Evolutionary conservation across 2,797 vertebrate genomes (phyloP), one percentile per base, ranked within the genome.

Genomic region (Philypnodon macrostomus): DNA sequence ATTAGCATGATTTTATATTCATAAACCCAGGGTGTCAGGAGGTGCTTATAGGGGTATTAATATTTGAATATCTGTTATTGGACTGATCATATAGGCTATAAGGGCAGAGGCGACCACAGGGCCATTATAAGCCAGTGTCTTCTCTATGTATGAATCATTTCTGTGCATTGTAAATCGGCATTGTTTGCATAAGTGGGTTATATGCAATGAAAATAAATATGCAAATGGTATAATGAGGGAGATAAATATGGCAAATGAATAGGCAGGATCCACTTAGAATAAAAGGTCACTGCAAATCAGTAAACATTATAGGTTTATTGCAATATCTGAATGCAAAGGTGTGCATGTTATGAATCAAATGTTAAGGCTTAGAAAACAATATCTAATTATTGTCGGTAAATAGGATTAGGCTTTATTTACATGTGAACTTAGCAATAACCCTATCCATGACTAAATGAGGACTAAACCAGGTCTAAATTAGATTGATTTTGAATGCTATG

Each of bases 1-100:
- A 73, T 83, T 67, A 63, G 57, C 69, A 67, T 75, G 47, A 37
- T 58, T 50, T 66, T 50, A 79, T 75, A 58, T 67, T 50, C 52
- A 60, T 66, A 58, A 54, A 63, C 53, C 31, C 41, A 44, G 33
- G 54, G 50, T 64, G 50, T 58, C 42, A 56, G 58, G 48, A 63
- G 40, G 56, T 44, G 16, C 53, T 63, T 67, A 47, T 47, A 56
- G 61, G 51, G 38, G 66, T 52, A 48, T 74, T 76, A 67, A 79
- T 73, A 78, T 70, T 81, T 72, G 53, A 81, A 39, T 45, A 38
- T 42, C 56, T 38, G 63, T 67, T 62, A 73, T 67, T 46, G 34
- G 49, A 40, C 40, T 45, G 14, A 1, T 44, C 38, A 72, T 75
- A 70, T 36, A 59, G 45, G 15, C 30, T 31, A 27, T n/a, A 10